Conservation (phyloP, 2,888 invertebrate genomes). For the Eupithecia subumbrata region DNA sequence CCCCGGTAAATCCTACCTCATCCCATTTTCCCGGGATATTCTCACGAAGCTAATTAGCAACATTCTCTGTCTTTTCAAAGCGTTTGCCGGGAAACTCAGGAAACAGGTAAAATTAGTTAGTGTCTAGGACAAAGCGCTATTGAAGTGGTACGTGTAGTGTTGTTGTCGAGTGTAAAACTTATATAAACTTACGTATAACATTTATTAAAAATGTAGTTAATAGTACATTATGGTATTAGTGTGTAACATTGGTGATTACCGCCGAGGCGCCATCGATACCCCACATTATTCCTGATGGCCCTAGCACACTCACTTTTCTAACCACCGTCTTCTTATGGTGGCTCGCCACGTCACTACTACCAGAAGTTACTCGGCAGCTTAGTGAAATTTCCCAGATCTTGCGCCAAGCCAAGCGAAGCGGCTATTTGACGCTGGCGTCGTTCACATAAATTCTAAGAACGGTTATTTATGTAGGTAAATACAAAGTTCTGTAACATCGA, state of each 20-base stretch:
- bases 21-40: constrained; percentile 4
- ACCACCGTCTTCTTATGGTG: too few relatives aligned
- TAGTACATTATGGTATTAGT: too few relatives aligned
- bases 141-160: background rate
- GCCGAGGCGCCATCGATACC: too few relatives aligned
- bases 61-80: background rate
- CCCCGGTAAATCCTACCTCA: background rate
- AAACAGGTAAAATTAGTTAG: background rate
- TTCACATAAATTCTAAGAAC: background rate
- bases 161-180: background rate
- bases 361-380: background rate
- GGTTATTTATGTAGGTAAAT: background rate
- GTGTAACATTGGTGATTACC: too few relatives aligned
- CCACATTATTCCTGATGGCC: too few relatives aligned
- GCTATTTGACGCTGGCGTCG: background rate
- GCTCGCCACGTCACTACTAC: background rate
- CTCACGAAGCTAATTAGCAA: constrained; percentile 2
- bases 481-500: background rate
- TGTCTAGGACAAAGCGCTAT: background rate
- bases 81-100: background rate
- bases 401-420: background rate
- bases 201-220: too few relatives aligned
- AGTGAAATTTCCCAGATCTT: background rate
- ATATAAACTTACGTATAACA: too few relatives aligned
- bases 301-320: too few relatives aligned